phyloP scores from a whole-genome alignment of 35 echinoderm and acorn worm species.

The Heliocidaris tuberculata region DNA sequence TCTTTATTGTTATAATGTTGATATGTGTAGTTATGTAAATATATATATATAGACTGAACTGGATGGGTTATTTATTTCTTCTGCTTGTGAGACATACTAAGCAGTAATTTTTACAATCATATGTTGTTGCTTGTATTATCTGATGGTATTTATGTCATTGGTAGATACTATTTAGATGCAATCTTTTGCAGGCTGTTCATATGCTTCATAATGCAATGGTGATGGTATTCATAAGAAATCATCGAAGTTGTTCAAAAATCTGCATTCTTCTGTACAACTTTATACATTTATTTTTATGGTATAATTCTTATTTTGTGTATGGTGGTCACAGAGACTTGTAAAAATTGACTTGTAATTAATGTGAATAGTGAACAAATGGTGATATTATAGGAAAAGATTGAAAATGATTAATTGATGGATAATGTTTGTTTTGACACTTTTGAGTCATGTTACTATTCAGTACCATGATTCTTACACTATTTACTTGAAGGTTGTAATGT shows the following conservation, averaged over 20 bases:
- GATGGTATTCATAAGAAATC: neutral
- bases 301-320: neutral
- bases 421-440: too few relatives aligned
- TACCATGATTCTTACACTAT: too few relatives aligned
- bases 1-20: neutral
- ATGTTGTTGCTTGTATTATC: neutral
- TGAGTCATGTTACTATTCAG: too few relatives aligned
- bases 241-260: neutral
- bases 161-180: neutral
- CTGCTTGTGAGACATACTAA: neutral
- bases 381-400: neutral
- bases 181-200: neutral
- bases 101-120: neutral
- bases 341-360: neutral
- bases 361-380: neutral
- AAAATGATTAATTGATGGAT: neutral
- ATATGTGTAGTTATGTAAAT: neutral
- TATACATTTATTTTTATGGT: neutral
- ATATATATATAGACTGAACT: neutral
- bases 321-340: neutral
- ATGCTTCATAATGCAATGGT: neutral
- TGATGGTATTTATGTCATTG: neutral
- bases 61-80: conserved; percentile 4
- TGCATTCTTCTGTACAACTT: neutral
- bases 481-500: neutral